Evolutionary conservation across 2,113 vertebrate species (phyloP).

Genomic region (Muscicapa adusta): DNA sequence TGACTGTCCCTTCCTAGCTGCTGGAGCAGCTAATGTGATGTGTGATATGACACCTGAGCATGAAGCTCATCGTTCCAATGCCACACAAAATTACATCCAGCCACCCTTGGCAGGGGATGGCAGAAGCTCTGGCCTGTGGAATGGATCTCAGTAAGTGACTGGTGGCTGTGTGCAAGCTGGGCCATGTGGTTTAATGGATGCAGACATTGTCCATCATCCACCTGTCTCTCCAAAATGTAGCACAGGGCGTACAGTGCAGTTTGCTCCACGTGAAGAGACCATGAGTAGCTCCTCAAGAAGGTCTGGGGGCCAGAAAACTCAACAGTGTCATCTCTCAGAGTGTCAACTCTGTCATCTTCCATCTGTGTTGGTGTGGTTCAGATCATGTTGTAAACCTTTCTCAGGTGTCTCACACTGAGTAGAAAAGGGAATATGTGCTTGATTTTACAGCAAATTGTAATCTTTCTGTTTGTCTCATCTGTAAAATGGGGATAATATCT

Average conservation of each 20-base stretch:
- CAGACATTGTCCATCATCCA: background rate
- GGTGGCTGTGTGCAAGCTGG: background rate
- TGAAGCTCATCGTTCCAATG: background rate
- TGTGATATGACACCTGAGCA: background rate
- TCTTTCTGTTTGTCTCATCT: background rate
- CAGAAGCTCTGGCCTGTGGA: background rate
- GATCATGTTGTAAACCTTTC: background rate
- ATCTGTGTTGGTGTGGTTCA: background rate
- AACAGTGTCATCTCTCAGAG: fast-evolving
- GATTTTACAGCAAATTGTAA: background rate
- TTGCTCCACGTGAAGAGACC: background rate
- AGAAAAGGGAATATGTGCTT: background rate
- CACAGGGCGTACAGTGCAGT: background rate
- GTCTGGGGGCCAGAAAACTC: background rate
- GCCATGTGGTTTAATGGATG: background rate
- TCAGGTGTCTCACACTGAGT: background rate
- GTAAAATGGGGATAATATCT: background rate
- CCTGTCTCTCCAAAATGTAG: background rate
- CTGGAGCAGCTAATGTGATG: background rate
- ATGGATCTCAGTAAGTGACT: background rate
- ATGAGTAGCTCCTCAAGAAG: background rate
- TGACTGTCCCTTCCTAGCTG: background rate
- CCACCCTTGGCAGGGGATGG: background rate
- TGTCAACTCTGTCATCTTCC: background rate
- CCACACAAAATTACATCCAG: background rate